phyloP scores from a whole-genome alignment of 2,113 vertebrate species.

The Callipepla squamata region DNA sequence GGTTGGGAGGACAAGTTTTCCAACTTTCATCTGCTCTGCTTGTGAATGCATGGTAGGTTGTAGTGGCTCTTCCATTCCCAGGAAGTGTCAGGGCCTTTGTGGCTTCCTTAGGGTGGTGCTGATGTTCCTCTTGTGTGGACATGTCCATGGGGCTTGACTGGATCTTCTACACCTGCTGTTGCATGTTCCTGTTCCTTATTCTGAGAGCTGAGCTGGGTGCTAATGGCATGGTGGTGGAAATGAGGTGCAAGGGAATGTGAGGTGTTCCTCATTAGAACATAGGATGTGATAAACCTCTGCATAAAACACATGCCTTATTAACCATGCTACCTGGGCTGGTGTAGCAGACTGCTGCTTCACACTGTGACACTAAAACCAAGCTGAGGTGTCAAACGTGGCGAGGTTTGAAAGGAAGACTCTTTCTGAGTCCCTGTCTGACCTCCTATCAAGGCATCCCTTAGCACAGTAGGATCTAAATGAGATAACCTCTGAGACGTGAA shows the following conservation, averaged over 20 bases:
- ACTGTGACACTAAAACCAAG: background rate
- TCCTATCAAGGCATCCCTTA: background rate
- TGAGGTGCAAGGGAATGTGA: background rate
- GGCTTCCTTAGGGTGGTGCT: background rate
- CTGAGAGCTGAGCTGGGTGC: background rate
- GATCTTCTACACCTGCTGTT: background rate
- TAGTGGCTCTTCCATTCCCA: background rate
- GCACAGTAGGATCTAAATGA: background rate
- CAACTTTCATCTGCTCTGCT: background rate
- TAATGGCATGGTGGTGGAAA: background rate
- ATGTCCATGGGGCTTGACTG: background rate
- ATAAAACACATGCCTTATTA: background rate
- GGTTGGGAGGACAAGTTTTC: background rate
- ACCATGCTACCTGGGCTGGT: background rate
- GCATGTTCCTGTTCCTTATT: background rate
- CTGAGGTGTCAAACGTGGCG: background rate
- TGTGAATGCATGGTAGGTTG: background rate
- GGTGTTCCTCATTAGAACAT: background rate
- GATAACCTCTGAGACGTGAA: background rate
- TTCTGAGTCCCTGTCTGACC: background rate
- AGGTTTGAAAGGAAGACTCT: background rate
- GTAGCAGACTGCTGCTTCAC: background rate
- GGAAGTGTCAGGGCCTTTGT: background rate
- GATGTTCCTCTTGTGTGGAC: background rate
- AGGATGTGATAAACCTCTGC: background rate